A percentile compares a stretch with the other conserved stretches of the same genome.
These are phyloP conservation scores for Tychaedon coryphoeus DNA, from an alignment of 2,113 vertebrate genomes.

Conservation along the genomic window DNA sequence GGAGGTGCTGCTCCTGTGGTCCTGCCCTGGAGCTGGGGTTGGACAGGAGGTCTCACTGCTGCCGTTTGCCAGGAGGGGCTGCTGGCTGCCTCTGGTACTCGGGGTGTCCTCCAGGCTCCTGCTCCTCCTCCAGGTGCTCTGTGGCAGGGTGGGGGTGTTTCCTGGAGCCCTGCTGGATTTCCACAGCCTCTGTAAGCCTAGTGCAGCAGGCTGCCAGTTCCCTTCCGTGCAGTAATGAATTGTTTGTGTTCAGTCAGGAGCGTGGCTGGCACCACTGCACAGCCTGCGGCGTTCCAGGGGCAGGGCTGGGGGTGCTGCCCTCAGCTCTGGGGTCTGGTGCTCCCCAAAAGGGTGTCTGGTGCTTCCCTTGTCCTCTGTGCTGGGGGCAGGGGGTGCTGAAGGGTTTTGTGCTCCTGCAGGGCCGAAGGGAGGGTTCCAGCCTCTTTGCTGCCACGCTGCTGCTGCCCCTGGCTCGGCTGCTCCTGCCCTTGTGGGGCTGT, in stretches of 20 bases:
- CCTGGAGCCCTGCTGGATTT: background rate
- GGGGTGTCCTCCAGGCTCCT: background rate
- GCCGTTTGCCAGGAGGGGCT: background rate
- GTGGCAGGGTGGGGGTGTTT: background rate
- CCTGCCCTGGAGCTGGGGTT: background rate
- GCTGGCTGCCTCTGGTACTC: background rate
- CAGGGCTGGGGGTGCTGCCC: fast-evolving
- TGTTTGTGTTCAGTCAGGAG: background rate
- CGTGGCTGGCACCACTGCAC: fast-evolving
- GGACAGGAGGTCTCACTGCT: background rate
- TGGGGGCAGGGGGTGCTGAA: fast-evolving
- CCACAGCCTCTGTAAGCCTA: background rate
- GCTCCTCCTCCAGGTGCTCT: background rate
- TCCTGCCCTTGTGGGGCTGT: fast-evolving
- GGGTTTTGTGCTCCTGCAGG: background rate
- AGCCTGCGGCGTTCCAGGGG: fast-evolving
- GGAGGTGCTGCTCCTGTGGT: background rate
- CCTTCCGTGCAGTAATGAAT: fast-evolving
- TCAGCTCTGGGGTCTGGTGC: fast-evolving
- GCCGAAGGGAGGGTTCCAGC: too few relatives aligned
- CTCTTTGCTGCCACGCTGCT: background rate
- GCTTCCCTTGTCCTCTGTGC: fast-evolving
- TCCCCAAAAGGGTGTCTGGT: fast-evolving
- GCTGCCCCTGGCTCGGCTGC: fast-evolving
- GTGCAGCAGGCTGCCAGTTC: background rate